phyloP scores from a whole-genome alignment of 2,113 vertebrate species.

The Syngnathoides biaculeatus region DNA sequence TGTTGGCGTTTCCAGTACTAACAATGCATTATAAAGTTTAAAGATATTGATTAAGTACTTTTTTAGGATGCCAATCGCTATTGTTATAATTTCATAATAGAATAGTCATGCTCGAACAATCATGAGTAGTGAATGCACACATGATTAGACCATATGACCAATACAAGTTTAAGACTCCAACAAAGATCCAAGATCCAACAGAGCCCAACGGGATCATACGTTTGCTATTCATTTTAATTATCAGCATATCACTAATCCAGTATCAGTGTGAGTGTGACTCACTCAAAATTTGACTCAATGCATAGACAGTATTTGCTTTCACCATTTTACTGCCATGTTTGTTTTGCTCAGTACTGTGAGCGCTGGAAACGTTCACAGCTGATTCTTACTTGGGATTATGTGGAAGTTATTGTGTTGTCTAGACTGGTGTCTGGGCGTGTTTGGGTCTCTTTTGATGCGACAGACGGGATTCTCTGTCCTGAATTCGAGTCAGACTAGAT shows the following conservation, averaged over 20 bases:
- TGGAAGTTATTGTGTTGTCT: conserved; percentile 9
- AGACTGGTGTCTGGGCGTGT: conserved; percentile 13
- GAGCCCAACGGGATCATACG: too few relatives aligned
- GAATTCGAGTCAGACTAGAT: conserved; percentile 23
- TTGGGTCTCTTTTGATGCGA: not conserved
- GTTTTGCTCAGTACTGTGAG: not conserved
- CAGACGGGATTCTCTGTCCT: conserved; percentile 4
- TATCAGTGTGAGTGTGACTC: not conserved
- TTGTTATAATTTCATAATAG: too few relatives aligned
- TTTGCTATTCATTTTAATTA: too few relatives aligned
- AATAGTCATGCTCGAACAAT: too few relatives aligned
- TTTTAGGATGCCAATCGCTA: too few relatives aligned
- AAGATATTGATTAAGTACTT: too few relatives aligned
- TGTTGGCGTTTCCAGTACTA: too few relatives aligned
- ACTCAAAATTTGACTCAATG: not conserved
- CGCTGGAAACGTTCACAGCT: not conserved
- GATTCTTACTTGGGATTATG: not conserved
- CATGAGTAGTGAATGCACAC: too few relatives aligned
- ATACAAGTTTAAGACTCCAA: too few relatives aligned
- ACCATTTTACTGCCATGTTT: not conserved
- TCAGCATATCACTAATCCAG: not conserved
- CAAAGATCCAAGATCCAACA: too few relatives aligned
- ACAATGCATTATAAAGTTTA: too few relatives aligned
- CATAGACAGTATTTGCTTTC: not conserved
- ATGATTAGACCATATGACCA: too few relatives aligned